Conservation (phyloP, 2,797 vertebrate species). For the Telmatherina bonti region DNA sequence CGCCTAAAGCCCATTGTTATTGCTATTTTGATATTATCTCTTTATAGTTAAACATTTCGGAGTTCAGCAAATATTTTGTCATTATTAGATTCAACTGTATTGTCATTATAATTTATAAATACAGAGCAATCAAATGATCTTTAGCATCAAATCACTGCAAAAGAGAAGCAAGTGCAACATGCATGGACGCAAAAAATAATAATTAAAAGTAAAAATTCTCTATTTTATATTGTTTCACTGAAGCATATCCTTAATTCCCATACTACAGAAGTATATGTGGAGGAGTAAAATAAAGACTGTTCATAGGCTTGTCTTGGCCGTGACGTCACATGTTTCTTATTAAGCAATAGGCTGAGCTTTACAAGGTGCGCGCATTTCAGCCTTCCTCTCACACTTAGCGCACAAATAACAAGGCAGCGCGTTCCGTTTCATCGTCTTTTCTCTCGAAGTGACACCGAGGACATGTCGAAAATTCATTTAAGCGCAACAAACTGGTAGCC, state of each 20-base stretch:
- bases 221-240: too few species aligned
- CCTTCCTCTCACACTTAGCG: constrained; percentile 43
- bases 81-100: too few species aligned
- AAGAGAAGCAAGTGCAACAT: too few species aligned
- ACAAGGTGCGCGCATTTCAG: constrained; percentile 84
- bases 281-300: constrained; percentile 39
- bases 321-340: constrained; percentile 85
- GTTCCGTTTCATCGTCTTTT: constrained; percentile 16
- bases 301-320: constrained; percentile 78
- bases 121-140: too few species aligned
- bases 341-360: constrained; percentile 80
- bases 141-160: too few species aligned
- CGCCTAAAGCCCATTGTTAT: neutral
- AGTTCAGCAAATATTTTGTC: too few species aligned
- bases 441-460: constrained; percentile 39
- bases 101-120: too few species aligned
- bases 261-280: neutral
- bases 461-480: constrained; percentile 24
- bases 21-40: neutral
- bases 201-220: too few species aligned
- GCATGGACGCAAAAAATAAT: too few species aligned
- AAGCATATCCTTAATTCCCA: neutral
- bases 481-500: neutral
- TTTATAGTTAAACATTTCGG: too few species aligned
- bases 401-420: constrained; percentile 36